These are phyloP conservation scores for Eulimnadia texana DNA, from an alignment of 1,140 invertebrate genomes.

Conservation along the genomic window DNA sequence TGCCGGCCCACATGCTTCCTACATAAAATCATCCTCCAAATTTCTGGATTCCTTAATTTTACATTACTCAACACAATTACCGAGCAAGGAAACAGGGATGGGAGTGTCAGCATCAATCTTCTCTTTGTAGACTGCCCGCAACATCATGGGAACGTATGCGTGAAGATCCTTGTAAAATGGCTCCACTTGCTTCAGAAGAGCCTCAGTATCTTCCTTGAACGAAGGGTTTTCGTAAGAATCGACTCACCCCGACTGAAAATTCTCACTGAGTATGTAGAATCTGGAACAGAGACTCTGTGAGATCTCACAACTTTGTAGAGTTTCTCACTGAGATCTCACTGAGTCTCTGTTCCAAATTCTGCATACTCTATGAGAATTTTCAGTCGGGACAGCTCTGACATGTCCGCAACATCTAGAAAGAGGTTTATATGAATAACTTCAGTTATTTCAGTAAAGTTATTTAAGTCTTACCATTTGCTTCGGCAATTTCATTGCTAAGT, in stretches of 20 bases:
- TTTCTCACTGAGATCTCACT: too few relatives aligned
- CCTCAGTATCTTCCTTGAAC: constrained; percentile 57
- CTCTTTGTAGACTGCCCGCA: constrained; percentile 58
- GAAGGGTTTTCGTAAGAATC: constrained; percentile 58
- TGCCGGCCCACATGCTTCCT: constrained; percentile 75
- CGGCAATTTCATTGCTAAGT: constrained; percentile 31
- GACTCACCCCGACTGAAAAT: too few relatives aligned
- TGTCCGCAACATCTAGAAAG: constrained; percentile 10
- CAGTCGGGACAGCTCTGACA: constrained; percentile 21
- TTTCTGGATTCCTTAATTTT: too few relatives aligned
- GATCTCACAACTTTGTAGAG: too few relatives aligned
- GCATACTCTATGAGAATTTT: too few relatives aligned
- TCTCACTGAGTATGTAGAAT: too few relatives aligned
- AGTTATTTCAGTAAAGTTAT: constrained; percentile 44
- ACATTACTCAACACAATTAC: too few relatives aligned
- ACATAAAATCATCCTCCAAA: too few relatives aligned
- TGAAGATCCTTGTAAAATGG: constrained; percentile 79
- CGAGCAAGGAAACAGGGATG: constrained; percentile 77
- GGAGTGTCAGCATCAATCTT: constrained; percentile 51
- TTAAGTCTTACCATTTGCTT: constrained; percentile 33
- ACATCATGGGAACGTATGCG: constrained; percentile 67
- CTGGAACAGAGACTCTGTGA: too few relatives aligned
- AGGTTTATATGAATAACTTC: constrained; percentile 23
- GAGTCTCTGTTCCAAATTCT: too few relatives aligned
- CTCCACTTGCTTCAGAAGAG: constrained; percentile 63